Evolutionary conservation across 92 coral and sea anemone species (phyloP).

Genomic region (Palythoa caribaeorum): DNA sequence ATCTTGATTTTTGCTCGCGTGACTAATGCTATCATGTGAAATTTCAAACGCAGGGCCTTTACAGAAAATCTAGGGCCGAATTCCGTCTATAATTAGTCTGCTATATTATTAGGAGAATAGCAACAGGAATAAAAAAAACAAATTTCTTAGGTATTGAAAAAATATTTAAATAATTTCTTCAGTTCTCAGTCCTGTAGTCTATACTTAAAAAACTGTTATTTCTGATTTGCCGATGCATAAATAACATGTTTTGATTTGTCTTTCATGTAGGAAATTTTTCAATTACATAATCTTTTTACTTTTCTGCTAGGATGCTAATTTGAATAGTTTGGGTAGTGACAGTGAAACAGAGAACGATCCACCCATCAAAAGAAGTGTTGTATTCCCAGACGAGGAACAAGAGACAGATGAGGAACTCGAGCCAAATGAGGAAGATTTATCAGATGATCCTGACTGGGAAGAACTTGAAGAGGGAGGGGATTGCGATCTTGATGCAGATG

Average conservation of each 20-base stretch:
- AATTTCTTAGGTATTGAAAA: not conserved
- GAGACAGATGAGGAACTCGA: not conserved
- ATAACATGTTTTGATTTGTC: not conserved
- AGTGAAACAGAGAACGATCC: not conserved
- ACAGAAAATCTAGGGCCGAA: not conserved
- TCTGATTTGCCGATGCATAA: not conserved
- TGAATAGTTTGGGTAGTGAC: not conserved
- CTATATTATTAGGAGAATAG: not conserved
- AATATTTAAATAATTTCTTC: not conserved
- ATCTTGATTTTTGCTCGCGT: not conserved
- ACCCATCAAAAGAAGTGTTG: not conserved
- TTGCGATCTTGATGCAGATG: conserved; percentile 4
- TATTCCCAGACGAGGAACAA: conserved; percentile 4
- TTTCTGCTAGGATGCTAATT: conserved; percentile 12
- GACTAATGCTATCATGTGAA: not conserved
- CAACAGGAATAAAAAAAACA: not conserved
- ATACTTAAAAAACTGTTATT: not conserved
- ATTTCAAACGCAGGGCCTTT: not conserved
- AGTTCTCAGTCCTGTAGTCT: not conserved
- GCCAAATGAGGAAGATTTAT: not conserved
- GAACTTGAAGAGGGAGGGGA: conserved; percentile 1
- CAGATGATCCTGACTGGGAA: conserved; percentile 7
- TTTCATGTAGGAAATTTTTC: not conserved
- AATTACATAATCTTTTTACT: not conserved
- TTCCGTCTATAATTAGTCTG: too few species aligned